Base-by-base conservation (phyloP, 1,140 invertebrate genomes). In the Periplaneta americana region DNA sequence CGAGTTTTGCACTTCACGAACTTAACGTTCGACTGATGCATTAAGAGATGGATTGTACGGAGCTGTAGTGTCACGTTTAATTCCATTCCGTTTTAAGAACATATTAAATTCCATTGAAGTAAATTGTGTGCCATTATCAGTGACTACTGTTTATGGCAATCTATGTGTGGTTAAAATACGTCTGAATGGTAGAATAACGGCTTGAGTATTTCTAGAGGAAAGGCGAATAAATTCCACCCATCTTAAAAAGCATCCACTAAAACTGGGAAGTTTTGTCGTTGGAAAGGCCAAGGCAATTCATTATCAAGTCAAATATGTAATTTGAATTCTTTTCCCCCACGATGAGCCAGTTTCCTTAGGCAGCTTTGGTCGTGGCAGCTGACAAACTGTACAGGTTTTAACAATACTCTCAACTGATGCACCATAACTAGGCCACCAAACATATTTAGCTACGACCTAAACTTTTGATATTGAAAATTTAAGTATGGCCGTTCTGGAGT, bases 341-440 rank as follows among this genome's bases (percentile, higher is more conserved):
- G 39, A 34, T 9, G 28, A 32, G 33, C 34, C 76, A 34, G 32
- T 78, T 75, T 74, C 80, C 22, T 77, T 35, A 77, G 33, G 22
- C 32, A 18, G 33, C 8, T 17, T 32, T 28, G 17, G 33, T 17
- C 33, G 33, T 17, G 35, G 15, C 22, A 18, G 22, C 32, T 48
- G 75, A 37, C 83, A 84, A 33, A 28, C 18, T 15, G 17, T 31
- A 79, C 75, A 85, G 6, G 13, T 75, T 39, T 78, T 74, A 8
- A 79, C 78, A 57, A 57, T 79, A 32, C 18, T 75, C 48, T 84
- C 76, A 28, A 89, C 87, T 3, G 87, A 85, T 8, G 75, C 33
- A 82, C 89, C 85, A 0, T 88, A 84, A 15, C 83, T 83, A 28
- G 85, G 85, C 85, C 86, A 89, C 85, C 85, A 89, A 32, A 87